Conservation (phyloP, 2,797 vertebrate species). For the Momotus momota region DNA sequence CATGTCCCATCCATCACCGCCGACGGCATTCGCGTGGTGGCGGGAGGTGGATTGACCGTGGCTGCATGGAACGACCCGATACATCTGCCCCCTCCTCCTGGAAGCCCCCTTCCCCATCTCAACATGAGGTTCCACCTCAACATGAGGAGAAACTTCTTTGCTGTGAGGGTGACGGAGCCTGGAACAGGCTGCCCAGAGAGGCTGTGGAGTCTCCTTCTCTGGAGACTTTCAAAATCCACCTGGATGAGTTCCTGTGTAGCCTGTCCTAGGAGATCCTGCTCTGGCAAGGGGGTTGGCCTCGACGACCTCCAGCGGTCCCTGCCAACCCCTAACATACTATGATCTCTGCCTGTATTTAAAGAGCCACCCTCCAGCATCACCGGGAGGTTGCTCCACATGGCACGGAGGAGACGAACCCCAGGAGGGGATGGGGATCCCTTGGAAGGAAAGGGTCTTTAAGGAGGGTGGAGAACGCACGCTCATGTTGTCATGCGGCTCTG, state of each 20-base stretch:
- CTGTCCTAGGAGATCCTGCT: too few species aligned
- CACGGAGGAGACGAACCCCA: not conserved
- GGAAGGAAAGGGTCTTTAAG: not conserved
- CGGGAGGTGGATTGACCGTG: conserved; percentile 1
- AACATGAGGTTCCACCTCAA: too few species aligned
- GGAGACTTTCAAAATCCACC: too few species aligned
- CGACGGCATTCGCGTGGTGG: not conserved
- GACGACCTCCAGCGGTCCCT: too few species aligned
- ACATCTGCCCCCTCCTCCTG: not conserved
- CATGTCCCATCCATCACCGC: conserved; percentile 36
- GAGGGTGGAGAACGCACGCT: not conserved
- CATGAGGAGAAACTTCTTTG: too few species aligned
- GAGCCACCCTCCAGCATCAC: not conserved
- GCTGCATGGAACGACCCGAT: conserved; percentile 47
- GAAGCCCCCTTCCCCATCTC: not conserved
- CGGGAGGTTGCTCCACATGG: rapidly evolving
- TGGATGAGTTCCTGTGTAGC: too few species aligned
- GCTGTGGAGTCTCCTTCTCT: too few species aligned
- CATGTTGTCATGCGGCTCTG: not conserved
- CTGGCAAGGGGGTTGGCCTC: too few species aligned
- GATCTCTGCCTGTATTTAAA: not conserved
- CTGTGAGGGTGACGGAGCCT: too few species aligned
- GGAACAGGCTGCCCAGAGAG: too few species aligned
- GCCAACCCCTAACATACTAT: too few species aligned
- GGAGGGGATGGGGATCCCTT: not conserved